Evolutionary conservation across 2,888 invertebrate species (phyloP), one percentile per base, ranked within the genome.

Genomic region (Tridacna gigas): DNA sequence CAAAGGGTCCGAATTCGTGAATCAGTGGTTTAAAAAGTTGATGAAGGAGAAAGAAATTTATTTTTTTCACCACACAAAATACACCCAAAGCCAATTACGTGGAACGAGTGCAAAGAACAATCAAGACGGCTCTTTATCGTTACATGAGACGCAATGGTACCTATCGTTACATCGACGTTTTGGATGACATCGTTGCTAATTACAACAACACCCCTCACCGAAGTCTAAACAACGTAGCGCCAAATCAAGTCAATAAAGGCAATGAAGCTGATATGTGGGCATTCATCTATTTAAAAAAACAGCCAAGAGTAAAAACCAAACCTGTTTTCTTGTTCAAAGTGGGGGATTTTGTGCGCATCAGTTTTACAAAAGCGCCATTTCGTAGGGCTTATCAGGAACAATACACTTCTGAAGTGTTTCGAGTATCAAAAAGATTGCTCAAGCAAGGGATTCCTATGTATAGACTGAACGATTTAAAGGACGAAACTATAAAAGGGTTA

Each of bases 241-340:
- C 77, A 20, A 79, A 79, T 45, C 56, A 82, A 25, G 66, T 75
- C 20, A 76, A 74, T 48, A 69, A 69, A 47, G 51, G 51, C 60
- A 80, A 83, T 61, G 80, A 83, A 67, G 83, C 83, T n/a, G 79
- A 83, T 63, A 60, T 76, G 5, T 83, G 83, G 84, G 84, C 80
- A 20, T 74, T 28, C 18, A 67, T 79, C 65, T 79, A 80, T 69
- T 71, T 79, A 25, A 79, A 81, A 25, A 76, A 77, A 61, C 51
- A 56, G 15, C 45, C 48, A 15, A 73, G 60, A 18, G 20, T 63
- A 20, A 79, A 74, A 60, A 66, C 56, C 26, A 80, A 66, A 78
- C 74, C 76, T n/a, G 56, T 60, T 26, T 79, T 51, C 74, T 25
- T 48, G 22, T 79, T 76, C 25, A 79, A 76, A 60, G 22, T 65